Conservation (phyloP, 1,140 invertebrate species). For the Latrodectus geometricus region DNA sequence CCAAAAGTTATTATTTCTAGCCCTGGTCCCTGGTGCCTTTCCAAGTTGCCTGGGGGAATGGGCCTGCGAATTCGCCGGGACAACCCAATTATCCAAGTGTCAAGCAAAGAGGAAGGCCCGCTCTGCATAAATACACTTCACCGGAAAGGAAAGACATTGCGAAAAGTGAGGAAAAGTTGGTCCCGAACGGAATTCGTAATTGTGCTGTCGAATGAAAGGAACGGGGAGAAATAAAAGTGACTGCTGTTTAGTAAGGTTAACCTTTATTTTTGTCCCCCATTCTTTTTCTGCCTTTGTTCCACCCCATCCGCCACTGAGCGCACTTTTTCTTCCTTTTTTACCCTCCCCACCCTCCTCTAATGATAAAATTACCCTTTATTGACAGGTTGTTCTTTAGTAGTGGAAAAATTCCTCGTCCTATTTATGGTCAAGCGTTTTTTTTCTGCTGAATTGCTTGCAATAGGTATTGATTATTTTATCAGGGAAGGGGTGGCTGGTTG, state of each 20-base stretch:
- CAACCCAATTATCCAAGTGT: conserved; percentile 62
- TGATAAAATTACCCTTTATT: conserved; percentile 56
- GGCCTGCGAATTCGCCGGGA: conserved; percentile 47
- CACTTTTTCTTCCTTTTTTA: neutral
- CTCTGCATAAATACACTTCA: conserved; percentile 61
- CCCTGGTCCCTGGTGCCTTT: conserved; percentile 34
- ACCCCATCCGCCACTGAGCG: neutral
- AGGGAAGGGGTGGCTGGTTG: neutral
- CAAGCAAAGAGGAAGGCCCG: conserved; percentile 50
- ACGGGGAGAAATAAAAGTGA: conserved; percentile 44
- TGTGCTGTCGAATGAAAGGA: conserved; percentile 47
- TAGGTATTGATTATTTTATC: conserved; percentile 50
- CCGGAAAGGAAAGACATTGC: conserved; percentile 19
- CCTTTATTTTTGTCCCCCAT: conserved; percentile 32
- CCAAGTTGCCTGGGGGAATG: conserved; percentile 43
- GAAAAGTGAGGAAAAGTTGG: conserved; percentile 57
- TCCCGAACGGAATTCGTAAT: conserved; percentile 58
- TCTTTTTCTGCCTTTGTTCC: conserved; percentile 25
- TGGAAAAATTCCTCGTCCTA: conserved; percentile 20
- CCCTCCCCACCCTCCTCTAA: conserved; percentile 7
- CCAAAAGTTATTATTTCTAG: conserved; percentile 63
- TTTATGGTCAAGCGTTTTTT: conserved; percentile 54
- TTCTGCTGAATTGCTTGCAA: conserved; percentile 14
- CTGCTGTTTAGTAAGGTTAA: conserved; percentile 55
- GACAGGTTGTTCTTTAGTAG: conserved; percentile 44